Evolutionary conservation across 1,140 invertebrate genomes (phyloP), one percentile per base, ranked within the genome.

Genomic region (Lucilia sericata): DNA sequence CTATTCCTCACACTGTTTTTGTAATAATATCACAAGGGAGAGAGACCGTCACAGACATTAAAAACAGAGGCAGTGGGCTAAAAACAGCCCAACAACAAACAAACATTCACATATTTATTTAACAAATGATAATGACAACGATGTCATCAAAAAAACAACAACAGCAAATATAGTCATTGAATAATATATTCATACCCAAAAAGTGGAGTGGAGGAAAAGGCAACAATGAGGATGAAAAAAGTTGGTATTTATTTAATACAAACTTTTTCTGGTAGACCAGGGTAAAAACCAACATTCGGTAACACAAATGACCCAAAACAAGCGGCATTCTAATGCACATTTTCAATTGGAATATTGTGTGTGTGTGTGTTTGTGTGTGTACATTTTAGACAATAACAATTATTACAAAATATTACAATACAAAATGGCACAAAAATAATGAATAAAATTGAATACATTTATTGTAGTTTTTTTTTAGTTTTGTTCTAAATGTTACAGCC

Each of bases 301-400:
- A 80, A 80, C 76, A 80, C 76, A 80, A 80, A 80, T 80, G 42
- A 80, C 76, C 76, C 76, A 80, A 80, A 80, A 80, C 76, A 80
- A 80, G 76, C 76, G 76, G 76, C 76, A 80, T 80, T 80, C 17
- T 7, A 55, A 17, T 55, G 51, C 51, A 55, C 51, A 55, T 55
- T 55, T 42, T 42, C 42, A 42, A 42, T 78, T 42, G 55, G 55
- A 60, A n/a, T 60, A n/a, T 12, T 12, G 14, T 10, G 13, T 60
- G 13, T 60, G 13, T 60, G 4, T 60, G 51, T 17, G 13, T 60
- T 2, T 60, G 55, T 60, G n/a, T 60, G 5, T 10, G 12, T 55
- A 55, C 17, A 55, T 55, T n/a, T 5, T 5, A n/a, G 17, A 55
- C 51, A 17, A 55, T 55, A 55, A 55, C 51, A 55, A 55, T 55